Evolutionary conservation across 1,140 invertebrate genomes (phyloP).

Genomic region (Mercenaria mercenaria): DNA sequence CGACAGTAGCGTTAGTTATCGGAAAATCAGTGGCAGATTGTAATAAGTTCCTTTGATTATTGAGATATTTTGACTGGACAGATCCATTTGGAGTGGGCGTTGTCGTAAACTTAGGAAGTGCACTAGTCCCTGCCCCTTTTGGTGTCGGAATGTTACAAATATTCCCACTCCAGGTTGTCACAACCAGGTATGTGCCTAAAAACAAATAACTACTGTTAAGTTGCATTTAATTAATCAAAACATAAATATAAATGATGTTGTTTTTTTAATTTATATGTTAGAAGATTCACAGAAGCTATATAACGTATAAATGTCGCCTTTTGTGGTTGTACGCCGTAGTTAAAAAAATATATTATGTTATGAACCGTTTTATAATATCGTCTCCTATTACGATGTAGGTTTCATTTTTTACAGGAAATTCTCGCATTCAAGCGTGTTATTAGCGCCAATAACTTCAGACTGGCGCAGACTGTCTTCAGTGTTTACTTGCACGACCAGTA

Average conservation of each 20-base stretch:
- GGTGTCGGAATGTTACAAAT: not conserved
- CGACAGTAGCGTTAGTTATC: no score
- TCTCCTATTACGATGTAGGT: not conserved
- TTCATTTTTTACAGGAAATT: no score
- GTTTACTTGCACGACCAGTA: no score
- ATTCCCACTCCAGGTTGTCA: not conserved
- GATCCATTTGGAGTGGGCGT: not conserved
- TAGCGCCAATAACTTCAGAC: no score
- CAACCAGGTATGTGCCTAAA: constrained; percentile 11
- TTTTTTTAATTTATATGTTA: not conserved
- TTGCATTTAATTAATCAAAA: no score
- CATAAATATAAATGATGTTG: no score
- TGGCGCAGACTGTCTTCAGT: no score
- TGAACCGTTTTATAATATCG: not conserved
- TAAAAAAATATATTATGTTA: not conserved
- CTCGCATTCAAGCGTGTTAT: no score
- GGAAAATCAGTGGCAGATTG: no score
- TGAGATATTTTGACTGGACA: not conserved
- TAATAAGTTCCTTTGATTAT: not conserved
- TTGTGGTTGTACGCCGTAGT: not conserved
- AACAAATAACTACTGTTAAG: no score
- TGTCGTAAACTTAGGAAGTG: not conserved
- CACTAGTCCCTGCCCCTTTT: not conserved
- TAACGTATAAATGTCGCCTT: not conserved
- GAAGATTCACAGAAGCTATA: not conserved